Percentiles rank a stretch among this genome's conserved stretches.
Conservation (phyloP, 2,888 invertebrate genomes). For the Oscheius sp. region DNA sequence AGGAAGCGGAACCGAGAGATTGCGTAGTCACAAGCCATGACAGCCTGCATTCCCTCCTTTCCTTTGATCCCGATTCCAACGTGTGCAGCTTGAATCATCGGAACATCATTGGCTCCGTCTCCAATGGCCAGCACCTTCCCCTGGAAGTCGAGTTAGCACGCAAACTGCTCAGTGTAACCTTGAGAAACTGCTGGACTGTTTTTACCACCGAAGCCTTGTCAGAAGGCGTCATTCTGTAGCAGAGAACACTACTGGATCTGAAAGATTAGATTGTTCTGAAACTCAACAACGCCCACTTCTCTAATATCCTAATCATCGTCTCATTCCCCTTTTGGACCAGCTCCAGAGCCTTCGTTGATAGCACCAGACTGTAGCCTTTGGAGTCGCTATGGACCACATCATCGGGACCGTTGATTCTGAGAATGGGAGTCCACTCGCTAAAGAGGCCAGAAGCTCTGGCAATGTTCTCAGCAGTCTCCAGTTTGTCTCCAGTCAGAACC, state of each 20-base stretch:
- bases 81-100: conserved; percentile 84
- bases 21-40: conserved; percentile 98
- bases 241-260: conserved; percentile 82
- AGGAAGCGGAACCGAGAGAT: conserved; percentile 85
- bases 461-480: conserved; percentile 39
- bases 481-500: conserved; percentile 39
- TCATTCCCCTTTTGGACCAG: conserved; percentile 17
- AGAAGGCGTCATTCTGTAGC: conserved; percentile 90
- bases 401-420: conserved; percentile 78
- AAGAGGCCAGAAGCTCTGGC: conserved; percentile 37
- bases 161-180: conserved; percentile 32
- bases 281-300: conserved; percentile 8
- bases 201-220: conserved; percentile 82
- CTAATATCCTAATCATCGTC: conserved; percentile 10
- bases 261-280: background rate
- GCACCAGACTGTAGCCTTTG: conserved; percentile 23
- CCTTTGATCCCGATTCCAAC: conserved; percentile 96
- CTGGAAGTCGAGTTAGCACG: conserved; percentile 76
- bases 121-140: conserved; percentile 88
- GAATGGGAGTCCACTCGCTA: conserved; percentile 77
- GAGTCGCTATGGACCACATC: conserved; percentile 76
- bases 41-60: conserved; percentile 96
- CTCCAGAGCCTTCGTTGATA: conserved; percentile 8
- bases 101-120: conserved; percentile 72
- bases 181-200: conserved; percentile 85